phyloP scores from a whole-genome alignment of 2,888 invertebrate species.

The Pristionchus japonicus region DNA sequence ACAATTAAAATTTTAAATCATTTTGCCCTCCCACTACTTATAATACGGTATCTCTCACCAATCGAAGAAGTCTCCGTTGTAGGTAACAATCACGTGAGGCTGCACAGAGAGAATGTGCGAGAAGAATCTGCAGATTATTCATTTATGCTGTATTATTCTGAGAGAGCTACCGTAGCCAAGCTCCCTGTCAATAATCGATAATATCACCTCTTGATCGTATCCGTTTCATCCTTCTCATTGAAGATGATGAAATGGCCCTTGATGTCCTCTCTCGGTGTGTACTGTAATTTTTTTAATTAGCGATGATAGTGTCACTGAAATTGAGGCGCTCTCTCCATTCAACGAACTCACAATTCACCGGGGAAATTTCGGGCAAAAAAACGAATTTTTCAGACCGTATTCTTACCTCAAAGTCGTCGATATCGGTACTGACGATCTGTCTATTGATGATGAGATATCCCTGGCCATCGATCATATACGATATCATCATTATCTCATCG shows the following conservation, averaged over 20 bases:
- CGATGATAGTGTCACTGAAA: background rate
- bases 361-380: background rate
- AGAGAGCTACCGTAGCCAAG: background rate
- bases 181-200: background rate
- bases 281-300: background rate
- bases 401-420: slow-evolving; percentile 89
- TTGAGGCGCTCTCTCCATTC: background rate
- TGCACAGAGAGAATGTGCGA: slow-evolving; percentile 92
- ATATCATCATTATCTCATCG: slow-evolving; percentile 98
- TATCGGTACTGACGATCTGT: slow-evolving; percentile 93
- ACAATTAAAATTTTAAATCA: too few species aligned
- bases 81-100: slow-evolving; percentile 87
- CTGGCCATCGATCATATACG: slow-evolving; percentile 86
- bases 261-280: slow-evolving; percentile 93
- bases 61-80: slow-evolving; percentile 92
- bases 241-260: slow-evolving; percentile 93
- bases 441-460: slow-evolving; percentile 95
- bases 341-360: background rate
- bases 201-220: slow-evolving; percentile 27
- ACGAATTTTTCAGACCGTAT: background rate
- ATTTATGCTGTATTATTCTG: background rate
- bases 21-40: too few species aligned
- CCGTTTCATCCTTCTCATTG: slow-evolving; percentile 82
- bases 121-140: slow-evolving; percentile 86
- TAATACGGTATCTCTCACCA: slow-evolving; percentile 81